Conservation (phyloP, 2,797 vertebrate species). For the Schizopygopsis pylzovi region DNA sequence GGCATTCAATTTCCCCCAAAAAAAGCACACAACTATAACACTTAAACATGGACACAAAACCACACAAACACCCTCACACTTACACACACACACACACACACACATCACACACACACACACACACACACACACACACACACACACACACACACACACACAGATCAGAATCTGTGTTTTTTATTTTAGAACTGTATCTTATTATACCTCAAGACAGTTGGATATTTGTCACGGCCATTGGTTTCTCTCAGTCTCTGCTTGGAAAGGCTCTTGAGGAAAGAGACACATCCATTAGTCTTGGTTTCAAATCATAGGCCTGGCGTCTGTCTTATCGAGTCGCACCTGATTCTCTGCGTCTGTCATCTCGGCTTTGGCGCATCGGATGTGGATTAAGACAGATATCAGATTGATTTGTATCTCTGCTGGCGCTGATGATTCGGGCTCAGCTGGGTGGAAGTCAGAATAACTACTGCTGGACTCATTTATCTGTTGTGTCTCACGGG, state of each 20-base stretch:
- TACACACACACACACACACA: too few species aligned
- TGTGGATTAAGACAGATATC: constrained; percentile 49
- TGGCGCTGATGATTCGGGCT: constrained; percentile 42
- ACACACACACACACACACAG: background rate
- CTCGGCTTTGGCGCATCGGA: constrained; percentile 18
- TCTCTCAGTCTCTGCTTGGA: constrained; percentile 14
- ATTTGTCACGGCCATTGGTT: constrained; percentile 30
- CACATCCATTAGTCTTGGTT: constrained; percentile 33
- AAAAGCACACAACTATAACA: too few species aligned
- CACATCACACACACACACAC: too few species aligned
- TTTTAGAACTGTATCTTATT: background rate
- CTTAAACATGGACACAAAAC: too few species aligned
- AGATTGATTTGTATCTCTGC: constrained; percentile 63
- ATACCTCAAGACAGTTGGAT: constrained; percentile 21
- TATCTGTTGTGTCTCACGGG: background rate
- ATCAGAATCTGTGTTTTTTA: background rate
- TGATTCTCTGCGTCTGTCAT: constrained; percentile 43
- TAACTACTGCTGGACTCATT: background rate
- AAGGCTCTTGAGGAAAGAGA: constrained; percentile 21
- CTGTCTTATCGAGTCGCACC: constrained; percentile 37
- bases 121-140: background rate
- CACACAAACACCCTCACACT: too few species aligned
- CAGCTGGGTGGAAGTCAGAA: background rate
- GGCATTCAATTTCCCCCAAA: too few species aligned
- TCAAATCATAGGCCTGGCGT: background rate